Evolutionary conservation across 2,888 invertebrate species (phyloP).

Genomic region (Microdon myrmicae): DNA sequence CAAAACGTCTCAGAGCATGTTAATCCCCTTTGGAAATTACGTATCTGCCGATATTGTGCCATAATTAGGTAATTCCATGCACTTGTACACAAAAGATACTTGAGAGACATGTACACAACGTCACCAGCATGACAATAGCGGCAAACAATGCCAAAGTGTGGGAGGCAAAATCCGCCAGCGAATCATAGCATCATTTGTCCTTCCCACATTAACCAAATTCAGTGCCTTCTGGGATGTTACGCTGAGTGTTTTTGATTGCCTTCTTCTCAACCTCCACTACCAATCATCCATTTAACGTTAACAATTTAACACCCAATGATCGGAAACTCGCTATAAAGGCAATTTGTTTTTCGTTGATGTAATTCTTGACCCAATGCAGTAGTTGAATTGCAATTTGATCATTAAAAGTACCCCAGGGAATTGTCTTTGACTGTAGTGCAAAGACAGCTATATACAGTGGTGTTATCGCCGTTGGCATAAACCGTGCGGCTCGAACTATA

Average conservation of each 20-base stretch:
- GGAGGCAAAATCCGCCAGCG: no score
- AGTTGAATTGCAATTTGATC: constrained; percentile 18
- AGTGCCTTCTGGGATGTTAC: no score
- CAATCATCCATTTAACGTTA: constrained; percentile 13
- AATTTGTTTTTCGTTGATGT: no score
- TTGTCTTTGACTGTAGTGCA: constrained; percentile 10
- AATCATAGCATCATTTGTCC: no score
- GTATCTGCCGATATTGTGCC: constrained; percentile 29
- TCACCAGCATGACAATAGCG: constrained; percentile 19
- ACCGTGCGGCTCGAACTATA: constrained; percentile 13
- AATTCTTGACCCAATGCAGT: constrained; percentile 10
- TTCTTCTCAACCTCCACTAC: background rate
- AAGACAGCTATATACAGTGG: constrained; percentile 5
- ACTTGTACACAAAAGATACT: constrained; percentile 29
- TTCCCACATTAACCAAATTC: no score
- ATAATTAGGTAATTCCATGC: constrained; percentile 40
- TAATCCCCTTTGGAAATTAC: no score
- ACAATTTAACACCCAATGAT: constrained; percentile 43
- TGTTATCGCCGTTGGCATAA: background rate
- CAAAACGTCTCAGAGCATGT: no score
- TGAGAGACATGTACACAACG: constrained; percentile 31
- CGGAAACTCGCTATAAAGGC: constrained; percentile 7
- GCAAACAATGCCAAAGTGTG: no score
- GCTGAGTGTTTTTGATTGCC: no score
- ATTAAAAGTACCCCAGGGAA: constrained; percentile 11